Percentiles rank a stretch among this genome's conserved stretches.
Evolutionary conservation across 2,888 invertebrate species (phyloP).

Genomic region (Adelphocoris suturalis): DNA sequence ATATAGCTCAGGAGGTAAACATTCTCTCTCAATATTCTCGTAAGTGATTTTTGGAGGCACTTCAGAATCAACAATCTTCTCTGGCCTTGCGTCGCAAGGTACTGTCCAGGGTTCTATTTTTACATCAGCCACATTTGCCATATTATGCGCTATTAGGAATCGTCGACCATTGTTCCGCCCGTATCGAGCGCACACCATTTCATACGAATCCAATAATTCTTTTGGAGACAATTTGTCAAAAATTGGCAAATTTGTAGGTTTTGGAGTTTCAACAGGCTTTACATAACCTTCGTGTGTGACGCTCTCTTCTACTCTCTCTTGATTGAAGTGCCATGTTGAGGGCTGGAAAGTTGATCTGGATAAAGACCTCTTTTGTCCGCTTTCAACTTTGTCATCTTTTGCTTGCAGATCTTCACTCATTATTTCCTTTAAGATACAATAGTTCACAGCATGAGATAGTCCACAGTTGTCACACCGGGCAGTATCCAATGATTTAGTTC

Average conservation of each 20-base stretch:
- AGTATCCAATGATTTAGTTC: background rate
- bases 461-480: constrained; percentile 29
- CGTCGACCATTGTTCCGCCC: background rate
- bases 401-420: constrained; percentile 9
- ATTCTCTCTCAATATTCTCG: background rate
- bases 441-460: constrained; percentile 19
- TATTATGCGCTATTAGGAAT: background rate
- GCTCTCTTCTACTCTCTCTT: background rate
- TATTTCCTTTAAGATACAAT: constrained; percentile 48
- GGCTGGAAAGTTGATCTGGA: background rate
- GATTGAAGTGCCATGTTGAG: background rate
- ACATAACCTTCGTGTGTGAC: background rate
- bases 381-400: background rate
- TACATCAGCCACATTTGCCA: background rate
- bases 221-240: background rate
- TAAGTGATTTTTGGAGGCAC: background rate
- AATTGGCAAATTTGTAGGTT: background rate
- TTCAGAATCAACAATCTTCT: background rate
- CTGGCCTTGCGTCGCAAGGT: background rate
- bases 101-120: background rate
- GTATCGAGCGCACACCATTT: background rate
- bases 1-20: no score
- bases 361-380: background rate
- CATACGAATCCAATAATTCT: background rate
- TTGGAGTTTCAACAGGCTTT: background rate